A percentile compares a stretch with the other conserved stretches of the same genome.
Evolutionary conservation across 2,888 invertebrate genomes (phyloP).

Genomic region (Creontiades dilutus): DNA sequence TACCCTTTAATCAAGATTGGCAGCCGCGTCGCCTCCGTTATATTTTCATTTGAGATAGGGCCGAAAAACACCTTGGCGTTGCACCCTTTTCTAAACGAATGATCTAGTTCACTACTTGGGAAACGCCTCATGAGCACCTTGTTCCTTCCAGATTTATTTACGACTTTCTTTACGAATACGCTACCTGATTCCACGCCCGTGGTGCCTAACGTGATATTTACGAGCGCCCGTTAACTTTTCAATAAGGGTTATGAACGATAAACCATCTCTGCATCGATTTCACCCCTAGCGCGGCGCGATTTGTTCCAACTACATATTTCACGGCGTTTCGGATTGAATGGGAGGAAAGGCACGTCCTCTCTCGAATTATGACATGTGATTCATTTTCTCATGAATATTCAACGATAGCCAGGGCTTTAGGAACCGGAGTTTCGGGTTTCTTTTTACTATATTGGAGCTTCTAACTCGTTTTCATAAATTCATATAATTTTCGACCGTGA

Average conservation of each 20-base stretch:
- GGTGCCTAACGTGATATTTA: conserved; percentile 52
- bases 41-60: conserved; percentile 72
- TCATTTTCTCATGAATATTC: conserved; percentile 62
- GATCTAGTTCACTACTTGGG: conserved; percentile 65
- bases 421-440: conserved; percentile 59
- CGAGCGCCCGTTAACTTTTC: conserved; percentile 67
- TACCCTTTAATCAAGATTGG: conserved; percentile 75
- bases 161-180: conserved; percentile 45
- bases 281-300: conserved; percentile 58
- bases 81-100: conserved; percentile 48
- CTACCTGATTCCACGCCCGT: conserved; percentile 53
- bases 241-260: conserved; percentile 54
- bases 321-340: conserved; percentile 57
- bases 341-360: conserved; percentile 44
- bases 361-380: conserved; percentile 49
- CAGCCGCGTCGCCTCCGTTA: conserved; percentile 73
- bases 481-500: conserved; percentile 37
- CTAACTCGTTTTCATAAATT: conserved; percentile 55
- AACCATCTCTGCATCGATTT: conserved; percentile 58
- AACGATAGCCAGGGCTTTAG: conserved; percentile 22
- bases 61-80: conserved; percentile 41
- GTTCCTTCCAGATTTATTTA: conserved; percentile 71
- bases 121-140: conserved; percentile 72
- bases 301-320: conserved; percentile 64
- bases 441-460: conserved; percentile 19